A percentile compares a stretch with the other conserved stretches of the same genome.
phyloP scores from a whole-genome alignment of 2,888 invertebrate species.

The Pilophorus perplexus region DNA sequence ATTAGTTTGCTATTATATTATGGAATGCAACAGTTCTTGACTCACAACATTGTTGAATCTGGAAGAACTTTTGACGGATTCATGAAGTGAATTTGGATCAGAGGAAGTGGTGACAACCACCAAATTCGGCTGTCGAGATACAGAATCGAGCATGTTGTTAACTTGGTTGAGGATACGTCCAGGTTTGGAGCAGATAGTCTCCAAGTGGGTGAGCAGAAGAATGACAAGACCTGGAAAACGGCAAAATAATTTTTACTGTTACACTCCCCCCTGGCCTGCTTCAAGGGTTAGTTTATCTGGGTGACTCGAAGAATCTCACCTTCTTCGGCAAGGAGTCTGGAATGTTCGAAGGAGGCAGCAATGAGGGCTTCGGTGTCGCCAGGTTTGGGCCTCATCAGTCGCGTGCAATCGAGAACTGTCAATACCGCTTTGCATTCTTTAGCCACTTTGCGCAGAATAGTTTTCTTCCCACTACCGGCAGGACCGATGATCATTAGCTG shows the following conservation, averaged over 20 bases:
- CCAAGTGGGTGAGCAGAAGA: slow-evolving; percentile 52
- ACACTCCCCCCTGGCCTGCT: too few relatives aligned
- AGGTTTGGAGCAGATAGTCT: slow-evolving; percentile 47
- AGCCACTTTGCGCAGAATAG: slow-evolving; percentile 56
- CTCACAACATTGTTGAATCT: slow-evolving; percentile 59
- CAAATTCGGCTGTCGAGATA: slow-evolving; percentile 51
- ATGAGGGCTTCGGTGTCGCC: slow-evolving; percentile 58
- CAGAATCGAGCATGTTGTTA: slow-evolving; percentile 56
- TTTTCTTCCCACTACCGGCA: slow-evolving; percentile 61
- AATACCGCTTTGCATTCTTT: slow-evolving; percentile 54
- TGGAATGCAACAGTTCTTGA: not conserved
- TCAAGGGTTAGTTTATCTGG: too few relatives aligned
- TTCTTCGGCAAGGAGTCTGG: slow-evolving; percentile 52
- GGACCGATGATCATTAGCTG: slow-evolving; percentile 57
- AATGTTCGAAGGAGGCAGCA: slow-evolving; percentile 55
- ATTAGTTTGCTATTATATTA: not conserved
- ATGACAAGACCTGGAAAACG: slow-evolving; percentile 52
- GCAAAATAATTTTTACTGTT: too few relatives aligned
- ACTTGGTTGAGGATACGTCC: slow-evolving; percentile 55
- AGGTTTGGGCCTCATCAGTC: slow-evolving; percentile 55
- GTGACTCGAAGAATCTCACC: too few relatives aligned
- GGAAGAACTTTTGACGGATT: slow-evolving; percentile 56
- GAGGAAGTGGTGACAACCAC: slow-evolving; percentile 59
- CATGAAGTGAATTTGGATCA: slow-evolving; percentile 55
- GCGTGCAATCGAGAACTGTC: slow-evolving; percentile 54